Percentiles rank a stretch among this genome's conserved stretches.
Conservation (phyloP, 2,797 vertebrate genomes). For the Periophthalmus magnuspinnatus region DNA sequence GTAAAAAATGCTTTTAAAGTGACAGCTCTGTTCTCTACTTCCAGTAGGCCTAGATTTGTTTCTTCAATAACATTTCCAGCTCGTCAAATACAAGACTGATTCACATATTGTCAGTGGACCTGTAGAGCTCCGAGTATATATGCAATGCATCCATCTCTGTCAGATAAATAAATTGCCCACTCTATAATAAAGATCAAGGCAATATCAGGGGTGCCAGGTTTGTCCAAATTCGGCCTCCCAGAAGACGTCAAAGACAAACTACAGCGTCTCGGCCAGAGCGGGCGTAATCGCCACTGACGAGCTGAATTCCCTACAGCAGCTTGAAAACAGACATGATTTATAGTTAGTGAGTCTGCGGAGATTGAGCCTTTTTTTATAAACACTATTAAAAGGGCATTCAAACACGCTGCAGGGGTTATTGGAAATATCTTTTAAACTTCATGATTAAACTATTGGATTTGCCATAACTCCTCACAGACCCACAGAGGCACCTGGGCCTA, state of each 20-base stretch:
- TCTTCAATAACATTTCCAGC: not conserved
- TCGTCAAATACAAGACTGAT: conserved; percentile 17
- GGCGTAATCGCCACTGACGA: conserved; percentile 34
- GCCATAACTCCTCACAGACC: not conserved
- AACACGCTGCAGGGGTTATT: not conserved
- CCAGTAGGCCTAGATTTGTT: not conserved
- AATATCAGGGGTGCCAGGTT: conserved; percentile 49
- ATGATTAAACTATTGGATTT: not conserved
- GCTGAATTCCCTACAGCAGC: conserved; percentile 22
- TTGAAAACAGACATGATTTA: conserved; percentile 31
- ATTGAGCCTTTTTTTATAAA: conserved; percentile 14
- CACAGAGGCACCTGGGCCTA: not conserved
- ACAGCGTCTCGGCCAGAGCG: conserved; percentile 28
- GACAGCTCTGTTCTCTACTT: not conserved
- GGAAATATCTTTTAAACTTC: not conserved
- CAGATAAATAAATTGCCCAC: conserved; percentile 59
- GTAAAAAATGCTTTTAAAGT: not conserved
- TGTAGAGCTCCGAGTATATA: conserved; percentile 24
- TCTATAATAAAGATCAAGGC: conserved; percentile 52
- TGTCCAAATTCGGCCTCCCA: conserved; percentile 28
- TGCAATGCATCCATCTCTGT: conserved; percentile 57
- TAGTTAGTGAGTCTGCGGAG: conserved; percentile 19
- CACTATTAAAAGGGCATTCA: conserved; percentile 17
- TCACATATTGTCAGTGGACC: conserved; percentile 11
- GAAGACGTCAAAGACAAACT: conserved; percentile 46